A percentile compares a stretch with the other conserved stretches of the same genome.
phyloP scores from a whole-genome alignment of 2,113 vertebrate species.

The Misgurnus mizolepis region DNA sequence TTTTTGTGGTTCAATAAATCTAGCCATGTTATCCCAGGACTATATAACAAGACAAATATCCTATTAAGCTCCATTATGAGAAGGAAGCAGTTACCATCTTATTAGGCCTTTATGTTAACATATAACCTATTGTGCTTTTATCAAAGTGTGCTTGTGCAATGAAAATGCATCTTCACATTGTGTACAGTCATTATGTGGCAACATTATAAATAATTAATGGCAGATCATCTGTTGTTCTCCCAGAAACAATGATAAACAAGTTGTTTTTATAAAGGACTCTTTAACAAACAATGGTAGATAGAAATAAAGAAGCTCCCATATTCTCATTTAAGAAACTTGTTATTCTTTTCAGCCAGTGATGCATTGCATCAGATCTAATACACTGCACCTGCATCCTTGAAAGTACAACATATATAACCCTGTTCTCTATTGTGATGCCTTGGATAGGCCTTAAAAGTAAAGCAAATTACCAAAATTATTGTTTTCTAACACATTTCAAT shows the following conservation, averaged over 20 bases:
- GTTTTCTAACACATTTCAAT: no score
- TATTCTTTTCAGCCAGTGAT: constrained; percentile 36
- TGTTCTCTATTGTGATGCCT: constrained; percentile 45
- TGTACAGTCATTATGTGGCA: constrained; percentile 53
- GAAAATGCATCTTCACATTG: constrained; percentile 65
- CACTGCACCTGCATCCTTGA: constrained; percentile 41
- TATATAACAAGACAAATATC: constrained; percentile 39
- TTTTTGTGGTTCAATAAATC: constrained; percentile 9
- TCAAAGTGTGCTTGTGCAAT: constrained; percentile 60
- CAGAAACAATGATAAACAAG: constrained; percentile 63
- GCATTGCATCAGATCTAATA: constrained; percentile 50
- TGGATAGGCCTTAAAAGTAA: neutral
- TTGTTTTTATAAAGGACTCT: constrained; percentile 57
- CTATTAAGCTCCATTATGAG: constrained; percentile 54
- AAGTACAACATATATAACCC: constrained; percentile 39
- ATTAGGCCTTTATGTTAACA: constrained; percentile 52
- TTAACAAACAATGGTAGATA: constrained; percentile 60
- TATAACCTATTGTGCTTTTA: constrained; percentile 60
- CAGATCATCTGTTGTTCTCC: constrained; percentile 61
- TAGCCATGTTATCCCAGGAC: constrained; percentile 54
- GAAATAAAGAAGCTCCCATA: constrained; percentile 47
- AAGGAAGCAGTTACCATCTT: constrained; percentile 66
- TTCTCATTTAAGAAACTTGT: constrained; percentile 51
- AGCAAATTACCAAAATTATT: no score
- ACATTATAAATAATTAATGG: constrained; percentile 68